phyloP scores from a whole-genome alignment of 2,797 vertebrate genomes.

The Platyrinchus mystaceus region DNA sequence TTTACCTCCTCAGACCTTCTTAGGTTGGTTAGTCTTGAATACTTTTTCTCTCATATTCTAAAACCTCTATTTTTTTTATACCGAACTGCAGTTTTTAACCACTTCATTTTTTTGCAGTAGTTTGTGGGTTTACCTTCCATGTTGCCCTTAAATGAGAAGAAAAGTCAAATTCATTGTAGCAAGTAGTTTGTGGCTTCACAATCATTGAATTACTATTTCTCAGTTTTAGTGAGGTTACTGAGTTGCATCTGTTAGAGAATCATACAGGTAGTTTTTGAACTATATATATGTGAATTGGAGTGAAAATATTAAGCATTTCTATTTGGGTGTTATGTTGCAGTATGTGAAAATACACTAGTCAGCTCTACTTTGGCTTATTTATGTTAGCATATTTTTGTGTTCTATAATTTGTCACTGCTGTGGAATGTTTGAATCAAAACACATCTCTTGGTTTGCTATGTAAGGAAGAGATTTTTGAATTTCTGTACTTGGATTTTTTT shows the following conservation, averaged over 20 bases:
- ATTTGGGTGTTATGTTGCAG: neutral
- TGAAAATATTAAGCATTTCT: neutral
- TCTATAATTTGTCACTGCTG: neutral
- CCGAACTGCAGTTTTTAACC: neutral
- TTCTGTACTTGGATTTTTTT: neutral
- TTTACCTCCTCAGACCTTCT: neutral
- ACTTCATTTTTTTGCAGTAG: neutral
- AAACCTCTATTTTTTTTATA: fast-evolving
- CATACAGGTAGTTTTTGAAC: neutral
- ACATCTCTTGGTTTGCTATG: neutral
- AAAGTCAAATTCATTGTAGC: neutral
- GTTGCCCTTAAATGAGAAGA: neutral
- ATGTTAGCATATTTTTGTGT: neutral
- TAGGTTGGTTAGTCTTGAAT: neutral
- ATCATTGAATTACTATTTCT: neutral
- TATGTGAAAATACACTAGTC: neutral
- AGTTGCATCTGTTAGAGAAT: neutral
- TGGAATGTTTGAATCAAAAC: neutral
- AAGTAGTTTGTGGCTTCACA: neutral
- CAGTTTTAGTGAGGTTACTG: neutral
- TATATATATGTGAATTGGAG: neutral
- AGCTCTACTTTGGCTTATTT: neutral
- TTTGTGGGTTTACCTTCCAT: neutral
- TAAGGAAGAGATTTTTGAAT: neutral
- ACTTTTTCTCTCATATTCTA: neutral